Base-by-base conservation (phyloP, 2,888 invertebrate species). In the Nemoura dubitans region DNA sequence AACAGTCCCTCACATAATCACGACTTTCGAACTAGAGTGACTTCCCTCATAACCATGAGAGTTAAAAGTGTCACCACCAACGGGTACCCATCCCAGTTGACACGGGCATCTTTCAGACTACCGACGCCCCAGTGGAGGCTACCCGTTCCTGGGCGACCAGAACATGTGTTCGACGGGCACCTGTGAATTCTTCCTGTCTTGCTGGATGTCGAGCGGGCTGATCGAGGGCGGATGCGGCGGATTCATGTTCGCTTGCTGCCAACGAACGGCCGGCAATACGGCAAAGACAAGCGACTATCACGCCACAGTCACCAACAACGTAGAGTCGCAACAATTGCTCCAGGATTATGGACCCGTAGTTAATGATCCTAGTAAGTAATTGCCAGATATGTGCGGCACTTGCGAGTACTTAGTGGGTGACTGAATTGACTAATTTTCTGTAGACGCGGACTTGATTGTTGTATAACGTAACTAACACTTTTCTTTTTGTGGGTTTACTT, bases 111-210 rank as follows among this genome's bases (percentile, higher is more conserved):
- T 83, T 83, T 42, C 36, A 83, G 83, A 83, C 26, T 43, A 83
- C 83, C 83, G 83, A 0, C 83, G 83, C 0, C 83, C 83, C n/a
- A 83, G 43, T 42, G 86, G 86, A 36, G 82, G 86, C 27, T 87
- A 43, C 81, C 36, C 36, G 3, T 25, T 87, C 25, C 85, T 87
- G 29, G 87, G 87, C 6, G 87, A 87, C 85, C 86, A 86, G 36
- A 83, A 93, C 86, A 92, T 93, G 89, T 96, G 96, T 91, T 92
- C 94, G 81, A 94, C 95, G 90, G 97, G 96, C 86, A 95, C 95
- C 89, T 98, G 98, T 92, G 97, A 97, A 92, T 97, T 97, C 93
- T 97, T 97, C 93, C 94, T 97, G 90, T 95, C 96, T 92, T 98
- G 97, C 92, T 98, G 97, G 97, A 95, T 97, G 94, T 94, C 96